Conservation (phyloP, 2,888 invertebrate species). For the Lagria hirta region DNA sequence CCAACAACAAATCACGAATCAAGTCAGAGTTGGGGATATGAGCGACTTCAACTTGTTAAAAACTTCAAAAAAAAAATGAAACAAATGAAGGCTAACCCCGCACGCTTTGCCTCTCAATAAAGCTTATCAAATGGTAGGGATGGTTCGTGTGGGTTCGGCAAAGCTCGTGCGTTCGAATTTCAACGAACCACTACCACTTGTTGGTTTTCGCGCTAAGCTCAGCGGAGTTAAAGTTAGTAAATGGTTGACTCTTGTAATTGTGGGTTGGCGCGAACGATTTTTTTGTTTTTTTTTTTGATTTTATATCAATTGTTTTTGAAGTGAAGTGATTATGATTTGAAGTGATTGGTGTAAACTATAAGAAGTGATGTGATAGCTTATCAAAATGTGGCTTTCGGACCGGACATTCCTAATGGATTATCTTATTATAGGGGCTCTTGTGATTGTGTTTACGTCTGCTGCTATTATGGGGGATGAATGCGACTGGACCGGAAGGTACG, state of each 20-base stretch:
- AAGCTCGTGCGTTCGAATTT: constrained; percentile 14
- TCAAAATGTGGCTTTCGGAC: constrained; percentile 19
- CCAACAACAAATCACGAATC: constrained; percentile 19
- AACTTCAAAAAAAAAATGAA: no score
- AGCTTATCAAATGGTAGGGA: constrained; percentile 20
- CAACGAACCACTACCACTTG: no score
- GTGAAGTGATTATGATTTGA: constrained; percentile 14
- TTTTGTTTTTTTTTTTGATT: constrained; percentile 12
- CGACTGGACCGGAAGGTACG: constrained; percentile 71
- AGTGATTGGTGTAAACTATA: constrained; percentile 4
- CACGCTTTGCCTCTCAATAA: no score
- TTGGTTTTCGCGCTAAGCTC: constrained; percentile 8
- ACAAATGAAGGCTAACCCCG: no score
- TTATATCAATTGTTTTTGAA: constrained; percentile 3
- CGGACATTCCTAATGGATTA: constrained; percentile 25
- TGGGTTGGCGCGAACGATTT: background rate
- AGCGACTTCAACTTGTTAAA: no score
- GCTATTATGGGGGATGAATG: constrained; percentile 67
- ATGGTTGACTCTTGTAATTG: background rate
- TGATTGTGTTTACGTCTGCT: constrained; percentile 50
- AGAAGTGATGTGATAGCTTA: constrained; percentile 14
- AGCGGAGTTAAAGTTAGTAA: constrained; percentile 11
- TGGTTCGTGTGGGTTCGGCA: constrained; percentile 11
- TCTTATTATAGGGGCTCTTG: background rate
- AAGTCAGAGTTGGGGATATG: constrained; percentile 4